These are phyloP conservation scores for Paralvinella palmiformis DNA, from an alignment of 1,140 invertebrate species.

Conservation along the genomic window DNA sequence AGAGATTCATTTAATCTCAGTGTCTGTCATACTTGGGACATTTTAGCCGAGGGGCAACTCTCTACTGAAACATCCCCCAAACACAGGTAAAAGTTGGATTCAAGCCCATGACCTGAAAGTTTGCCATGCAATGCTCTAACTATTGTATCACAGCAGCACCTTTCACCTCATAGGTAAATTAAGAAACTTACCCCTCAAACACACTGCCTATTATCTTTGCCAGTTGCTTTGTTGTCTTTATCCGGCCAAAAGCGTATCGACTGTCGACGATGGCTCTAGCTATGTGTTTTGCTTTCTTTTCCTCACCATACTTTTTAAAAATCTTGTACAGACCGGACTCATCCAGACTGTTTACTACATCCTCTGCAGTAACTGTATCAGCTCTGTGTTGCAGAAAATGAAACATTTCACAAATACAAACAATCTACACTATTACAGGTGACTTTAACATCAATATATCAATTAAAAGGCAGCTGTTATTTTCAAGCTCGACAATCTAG, in stretches of 20 bases:
- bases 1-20: no score
- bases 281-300: slow-evolving; percentile 78
- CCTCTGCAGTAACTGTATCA: slow-evolving; percentile 70
- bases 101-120: no score
- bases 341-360: slow-evolving; percentile 72
- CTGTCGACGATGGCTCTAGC: slow-evolving; percentile 81
- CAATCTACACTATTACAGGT: neutral
- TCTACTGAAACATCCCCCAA: no score
- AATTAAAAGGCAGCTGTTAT: neutral
- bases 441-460: neutral
- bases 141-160: no score
- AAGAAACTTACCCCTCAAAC: slow-evolving; percentile 43
- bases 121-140: no score
- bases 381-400: no score
- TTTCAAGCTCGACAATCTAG: neutral
- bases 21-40: no score
- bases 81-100: no score
- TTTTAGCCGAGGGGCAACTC: no score
- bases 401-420: neutral
- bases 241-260: slow-evolving; percentile 70
- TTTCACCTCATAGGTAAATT: neutral
- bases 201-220: slow-evolving; percentile 69
- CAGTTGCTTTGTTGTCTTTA: slow-evolving; percentile 78
- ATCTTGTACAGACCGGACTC: slow-evolving; percentile 75
- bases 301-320: slow-evolving; percentile 83